Conservation (phyloP, 2,888 invertebrate species). For the Gerris lacustris region DNA sequence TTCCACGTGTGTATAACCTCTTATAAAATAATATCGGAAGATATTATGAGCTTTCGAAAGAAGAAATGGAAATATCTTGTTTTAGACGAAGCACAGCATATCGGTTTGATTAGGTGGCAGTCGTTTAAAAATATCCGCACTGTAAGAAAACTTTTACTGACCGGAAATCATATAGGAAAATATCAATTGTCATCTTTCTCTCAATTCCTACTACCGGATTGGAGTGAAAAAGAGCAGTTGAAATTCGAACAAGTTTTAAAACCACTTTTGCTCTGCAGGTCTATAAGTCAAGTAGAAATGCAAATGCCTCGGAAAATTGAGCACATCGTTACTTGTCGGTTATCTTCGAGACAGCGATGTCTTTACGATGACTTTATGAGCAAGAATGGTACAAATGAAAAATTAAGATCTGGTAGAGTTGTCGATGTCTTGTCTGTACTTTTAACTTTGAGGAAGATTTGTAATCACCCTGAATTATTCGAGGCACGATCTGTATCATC, state of each 20-base stretch:
- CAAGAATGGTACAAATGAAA: slow-evolving; percentile 71
- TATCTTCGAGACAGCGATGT: slow-evolving; percentile 91
- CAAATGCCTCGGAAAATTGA: slow-evolving; percentile 95
- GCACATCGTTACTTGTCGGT: slow-evolving; percentile 81
- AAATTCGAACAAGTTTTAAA: slow-evolving; percentile 35
- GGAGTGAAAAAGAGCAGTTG: too few relatives aligned
- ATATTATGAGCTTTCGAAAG: slow-evolving; percentile 90
- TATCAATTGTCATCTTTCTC: too few relatives aligned
- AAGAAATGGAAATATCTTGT: slow-evolving; percentile 98
- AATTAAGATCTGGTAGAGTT: slow-evolving; percentile 81
- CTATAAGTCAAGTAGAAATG: slow-evolving; percentile 92
- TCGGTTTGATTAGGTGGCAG: slow-evolving; percentile 98
- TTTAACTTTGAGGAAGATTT: slow-evolving; percentile 94
- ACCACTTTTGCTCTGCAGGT: slow-evolving; percentile 72
- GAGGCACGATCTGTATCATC: slow-evolving; percentile 90
- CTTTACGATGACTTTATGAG: slow-evolving; percentile 99
- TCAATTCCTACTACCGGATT: too few relatives aligned
- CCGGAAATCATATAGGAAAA: too few relatives aligned
- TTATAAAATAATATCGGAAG: slow-evolving; percentile 94
- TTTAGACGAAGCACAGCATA: slow-evolving; percentile 96
- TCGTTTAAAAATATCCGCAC: slow-evolving; percentile 87
- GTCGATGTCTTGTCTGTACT: slow-evolving; percentile 90
- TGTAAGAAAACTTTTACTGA: slow-evolving; percentile 38
- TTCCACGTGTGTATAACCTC: slow-evolving; percentile 98
- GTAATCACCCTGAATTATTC: slow-evolving; percentile 96